Evolutionary conservation across 1,140 invertebrate species (phyloP).

Genomic region (Lasioglossum baleicum): DNA sequence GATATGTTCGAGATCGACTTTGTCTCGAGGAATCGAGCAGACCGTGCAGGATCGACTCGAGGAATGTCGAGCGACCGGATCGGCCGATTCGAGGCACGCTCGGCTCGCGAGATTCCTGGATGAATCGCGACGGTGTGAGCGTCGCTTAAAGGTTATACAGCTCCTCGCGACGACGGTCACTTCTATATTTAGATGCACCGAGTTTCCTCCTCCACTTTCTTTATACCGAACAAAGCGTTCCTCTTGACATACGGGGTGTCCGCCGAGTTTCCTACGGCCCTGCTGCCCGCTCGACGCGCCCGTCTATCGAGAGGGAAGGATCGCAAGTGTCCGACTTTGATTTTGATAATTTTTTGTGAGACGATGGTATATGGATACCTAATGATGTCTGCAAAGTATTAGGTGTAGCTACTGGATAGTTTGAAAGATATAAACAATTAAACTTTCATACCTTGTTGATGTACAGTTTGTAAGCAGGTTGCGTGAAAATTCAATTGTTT

Average conservation of each 20-base stretch:
- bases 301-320: not conserved
- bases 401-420: too few species aligned
- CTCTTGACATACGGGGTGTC: slow-evolving; percentile 68
- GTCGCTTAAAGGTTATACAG: slow-evolving; percentile 70
- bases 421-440: too few species aligned
- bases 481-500: too few species aligned
- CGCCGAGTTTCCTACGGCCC: slow-evolving; percentile 46
- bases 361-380: too few species aligned
- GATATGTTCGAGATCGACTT: too few species aligned
- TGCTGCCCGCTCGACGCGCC: not conserved
- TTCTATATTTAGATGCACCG: slow-evolving; percentile 79
- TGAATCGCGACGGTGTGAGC: slow-evolving; percentile 50
- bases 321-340: too few species aligned
- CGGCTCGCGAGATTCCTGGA: too few species aligned
- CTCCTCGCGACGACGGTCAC: slow-evolving; percentile 75
- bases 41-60: not conserved
- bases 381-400: too few species aligned
- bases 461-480: too few species aligned
- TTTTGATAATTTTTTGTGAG: too few species aligned
- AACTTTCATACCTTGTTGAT: too few species aligned
- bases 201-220: slow-evolving; percentile 77
- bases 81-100: not conserved
- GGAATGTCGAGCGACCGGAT: not conserved
- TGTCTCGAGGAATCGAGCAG: too few species aligned
- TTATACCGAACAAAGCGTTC: slow-evolving; percentile 75